Base-by-base conservation (phyloP, 2,888 invertebrate genomes). In the Caprella mutica region DNA sequence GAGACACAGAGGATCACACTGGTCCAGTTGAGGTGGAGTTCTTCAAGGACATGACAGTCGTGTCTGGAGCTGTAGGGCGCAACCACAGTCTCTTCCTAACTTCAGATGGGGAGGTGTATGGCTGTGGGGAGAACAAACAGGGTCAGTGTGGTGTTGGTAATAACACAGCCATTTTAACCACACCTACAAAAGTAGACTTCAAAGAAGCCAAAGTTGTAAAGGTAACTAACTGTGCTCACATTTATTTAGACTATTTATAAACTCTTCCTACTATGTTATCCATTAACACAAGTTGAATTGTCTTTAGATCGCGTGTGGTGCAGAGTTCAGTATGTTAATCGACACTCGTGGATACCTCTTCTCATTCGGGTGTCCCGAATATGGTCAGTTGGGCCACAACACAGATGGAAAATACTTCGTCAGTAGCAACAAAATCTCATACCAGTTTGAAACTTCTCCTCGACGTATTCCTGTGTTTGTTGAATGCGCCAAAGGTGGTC, bases 331-430 rank as follows among this genome's bases (percentile, higher is more conserved):
- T 5, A 83, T 90, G 74, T 86, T 94, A 53, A 76, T 92, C 48
- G 93, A 93, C 72, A 82, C 86, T 65, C 85, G 87, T 69, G 93
- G 93, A 3, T 83, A 84, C 56, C 74, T 93, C 51, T 88, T 90
- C 72, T 87, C 91, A 0, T 93, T 93, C 71, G 94, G 94, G 1
- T 78, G 86, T 68, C 93, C 94, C 0, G 93, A 94, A 69, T 89
- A 87, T 71, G 94, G 94, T 1, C 92, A 91, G 69, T 73, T 92
- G 48, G 91, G 93, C 24, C 92, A 93, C 73, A 93, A 93, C 72
- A 88, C 91, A 0, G 93, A 93, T 72, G 93, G 93, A 23, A 90
- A 92, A 72, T 93, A 88, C 72, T 92, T 94, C 73, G 84, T 90
- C 58, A 88, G 86, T 14, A 85, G 84, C 65, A 91, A 85, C 35